Percentiles rank a stretch among this genome's conserved stretches.
Evolutionary conservation across 2,113 vertebrate genomes (phyloP).

Genomic region (Phodopus roborovskii): DNA sequence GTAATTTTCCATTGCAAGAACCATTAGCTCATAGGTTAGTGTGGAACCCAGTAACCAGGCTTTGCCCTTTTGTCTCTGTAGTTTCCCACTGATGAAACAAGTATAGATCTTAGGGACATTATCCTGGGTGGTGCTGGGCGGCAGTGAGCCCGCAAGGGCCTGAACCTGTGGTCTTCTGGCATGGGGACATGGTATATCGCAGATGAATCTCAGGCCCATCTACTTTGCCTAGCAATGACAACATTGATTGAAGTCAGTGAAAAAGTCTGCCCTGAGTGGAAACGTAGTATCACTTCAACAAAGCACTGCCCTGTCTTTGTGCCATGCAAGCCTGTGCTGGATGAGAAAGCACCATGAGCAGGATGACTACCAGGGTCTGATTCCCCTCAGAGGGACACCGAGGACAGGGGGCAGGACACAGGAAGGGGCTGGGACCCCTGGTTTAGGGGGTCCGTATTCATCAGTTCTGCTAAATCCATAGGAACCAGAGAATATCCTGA

Average conservation of each 20-base stretch:
- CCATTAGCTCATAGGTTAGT: accelerated
- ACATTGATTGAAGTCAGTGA: background rate
- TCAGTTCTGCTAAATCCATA: background rate
- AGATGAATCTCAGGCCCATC: background rate
- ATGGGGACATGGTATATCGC: no score
- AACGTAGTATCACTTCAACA: accelerated
- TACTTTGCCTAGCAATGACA: no score
- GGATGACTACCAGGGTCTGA: background rate
- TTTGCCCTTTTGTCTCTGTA: background rate
- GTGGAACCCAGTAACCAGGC: accelerated
- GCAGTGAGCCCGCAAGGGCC: no score
- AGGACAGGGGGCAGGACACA: no score
- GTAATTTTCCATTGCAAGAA: background rate
- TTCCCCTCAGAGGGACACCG: background rate
- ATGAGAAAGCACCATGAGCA: background rate
- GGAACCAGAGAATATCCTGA: conserved; percentile 60
- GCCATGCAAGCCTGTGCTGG: accelerated
- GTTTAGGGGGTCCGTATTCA: background rate
- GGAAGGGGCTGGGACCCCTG: background rate
- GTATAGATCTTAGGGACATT: accelerated
- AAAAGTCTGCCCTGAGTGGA: background rate
- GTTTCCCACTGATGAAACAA: background rate
- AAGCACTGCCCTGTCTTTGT: background rate
- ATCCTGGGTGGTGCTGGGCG: background rate
- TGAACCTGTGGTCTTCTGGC: background rate